Conservation (phyloP, 2,888 invertebrate species). For the Hypomecis atomaria region DNA sequence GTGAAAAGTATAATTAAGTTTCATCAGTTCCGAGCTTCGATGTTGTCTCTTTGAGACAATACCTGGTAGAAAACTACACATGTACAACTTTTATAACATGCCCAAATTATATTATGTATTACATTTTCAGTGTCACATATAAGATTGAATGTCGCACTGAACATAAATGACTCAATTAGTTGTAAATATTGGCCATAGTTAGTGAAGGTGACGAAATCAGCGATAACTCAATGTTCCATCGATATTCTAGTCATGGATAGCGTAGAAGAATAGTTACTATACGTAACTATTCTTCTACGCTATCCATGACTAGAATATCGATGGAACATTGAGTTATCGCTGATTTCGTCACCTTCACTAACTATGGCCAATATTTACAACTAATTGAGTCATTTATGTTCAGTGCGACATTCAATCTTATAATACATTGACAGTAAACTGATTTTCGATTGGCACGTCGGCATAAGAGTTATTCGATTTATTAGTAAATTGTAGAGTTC, state of each 20-base stretch:
- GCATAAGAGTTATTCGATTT: too few species aligned
- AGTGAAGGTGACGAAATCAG: constrained; percentile 3
- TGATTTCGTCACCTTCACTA: constrained; percentile 6
- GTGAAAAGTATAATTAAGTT: too few species aligned
- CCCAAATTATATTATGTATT: too few species aligned
- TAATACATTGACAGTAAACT: neutral
- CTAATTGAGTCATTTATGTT: constrained; percentile 18
- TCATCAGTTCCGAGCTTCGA: too few species aligned
- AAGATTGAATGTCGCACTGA: constrained; percentile 5
- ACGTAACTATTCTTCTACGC: constrained; percentile 43
- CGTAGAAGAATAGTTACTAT: constrained; percentile 41
- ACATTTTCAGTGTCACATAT: neutral
- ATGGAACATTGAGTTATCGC: constrained; percentile 42
- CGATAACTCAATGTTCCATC: constrained; percentile 43
- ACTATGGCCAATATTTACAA: constrained; percentile 17
- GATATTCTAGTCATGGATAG: constrained; percentile 68
- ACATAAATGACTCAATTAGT: constrained; percentile 19
- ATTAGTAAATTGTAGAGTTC: too few species aligned
- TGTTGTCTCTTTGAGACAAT: too few species aligned
- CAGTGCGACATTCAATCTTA: constrained; percentile 6
- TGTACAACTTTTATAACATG: too few species aligned
- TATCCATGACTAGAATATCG: constrained; percentile 67
- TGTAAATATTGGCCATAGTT: constrained; percentile 18
- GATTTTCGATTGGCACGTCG: too few species aligned
- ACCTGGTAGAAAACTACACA: too few species aligned